A percentile compares a stretch with the other conserved stretches of the same genome.
Conservation (phyloP, 2,888 invertebrate genomes). For the Enchytraeus crypticus region DNA sequence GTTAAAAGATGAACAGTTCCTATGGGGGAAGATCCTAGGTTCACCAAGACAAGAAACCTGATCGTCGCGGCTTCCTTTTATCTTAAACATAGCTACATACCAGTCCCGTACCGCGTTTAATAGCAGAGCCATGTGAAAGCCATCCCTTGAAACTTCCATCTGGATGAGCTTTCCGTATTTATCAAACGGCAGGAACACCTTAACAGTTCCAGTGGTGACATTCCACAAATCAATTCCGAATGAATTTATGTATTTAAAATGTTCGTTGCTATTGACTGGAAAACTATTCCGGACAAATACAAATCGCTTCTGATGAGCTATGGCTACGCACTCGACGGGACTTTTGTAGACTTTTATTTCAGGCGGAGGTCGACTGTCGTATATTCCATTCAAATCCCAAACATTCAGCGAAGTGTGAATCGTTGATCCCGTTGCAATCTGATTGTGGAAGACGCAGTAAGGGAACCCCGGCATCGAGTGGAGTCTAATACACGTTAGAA, state of each 20-base stretch:
- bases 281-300: constrained; percentile 25
- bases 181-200: constrained; percentile 23
- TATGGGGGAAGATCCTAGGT: constrained; percentile 10
- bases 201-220: constrained; percentile 18
- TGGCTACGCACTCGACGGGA: constrained; percentile 22
- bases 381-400: constrained; percentile 23
- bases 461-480: constrained; percentile 22
- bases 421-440: constrained; percentile 24
- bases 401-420: constrained; percentile 27
- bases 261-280: constrained; percentile 20
- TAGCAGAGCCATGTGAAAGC: constrained; percentile 22
- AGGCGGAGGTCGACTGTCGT: background rate
- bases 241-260: constrained; percentile 31
- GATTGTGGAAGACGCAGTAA: constrained; percentile 18
- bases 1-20: constrained; percentile 10
- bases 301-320: constrained; percentile 13
- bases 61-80: background rate
- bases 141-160: constrained; percentile 23
- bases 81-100: constrained; percentile 19
- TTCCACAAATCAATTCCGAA: constrained; percentile 33
- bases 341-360: constrained; percentile 18
- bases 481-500: constrained; percentile 15
- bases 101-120: constrained; percentile 10
- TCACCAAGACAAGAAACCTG: background rate
- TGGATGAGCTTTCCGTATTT: constrained; percentile 26